Conservation (phyloP, 2,113 vertebrate genomes). For the Cottus gobio region DNA sequence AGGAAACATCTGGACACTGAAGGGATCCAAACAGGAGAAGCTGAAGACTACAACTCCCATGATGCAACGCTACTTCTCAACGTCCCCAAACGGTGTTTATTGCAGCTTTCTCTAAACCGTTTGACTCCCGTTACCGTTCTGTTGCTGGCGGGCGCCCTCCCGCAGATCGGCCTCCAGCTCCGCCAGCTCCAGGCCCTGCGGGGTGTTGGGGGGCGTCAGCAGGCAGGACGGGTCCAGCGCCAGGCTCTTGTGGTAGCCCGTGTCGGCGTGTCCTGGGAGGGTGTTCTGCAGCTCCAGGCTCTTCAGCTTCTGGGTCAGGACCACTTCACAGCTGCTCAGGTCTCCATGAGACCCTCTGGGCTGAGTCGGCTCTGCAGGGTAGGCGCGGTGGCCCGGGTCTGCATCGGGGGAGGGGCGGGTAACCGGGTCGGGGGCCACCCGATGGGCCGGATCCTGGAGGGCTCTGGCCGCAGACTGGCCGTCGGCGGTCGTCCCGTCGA, state of each 20-base stretch:
- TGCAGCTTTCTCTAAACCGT: not conserved
- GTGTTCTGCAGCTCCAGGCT: slow-evolving; percentile 80
- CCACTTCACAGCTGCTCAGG: slow-evolving; percentile 78
- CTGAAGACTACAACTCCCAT: not conserved
- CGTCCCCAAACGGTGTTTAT: no score
- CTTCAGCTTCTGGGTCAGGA: slow-evolving; percentile 82
- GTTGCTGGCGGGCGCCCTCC: slow-evolving; percentile 59
- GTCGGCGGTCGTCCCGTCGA: slow-evolving; percentile 15
- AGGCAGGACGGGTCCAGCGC: slow-evolving; percentile 85
- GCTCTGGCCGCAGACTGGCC: slow-evolving; percentile 39
- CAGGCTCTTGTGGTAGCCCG: slow-evolving; percentile 78
- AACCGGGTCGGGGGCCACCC: slow-evolving; percentile 19
- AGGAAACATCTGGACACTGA: no score
- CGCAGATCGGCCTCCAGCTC: slow-evolving; percentile 74
- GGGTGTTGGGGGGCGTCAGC: slow-evolving; percentile 85
- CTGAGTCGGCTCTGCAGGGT: slow-evolving; percentile 33
- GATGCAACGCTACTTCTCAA: not conserved
- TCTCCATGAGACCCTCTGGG: slow-evolving; percentile 44
- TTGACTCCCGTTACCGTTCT: slow-evolving; percentile 62
- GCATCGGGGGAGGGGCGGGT: slow-evolving; percentile 15
- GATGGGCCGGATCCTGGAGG: not conserved
- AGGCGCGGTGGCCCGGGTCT: not conserved
- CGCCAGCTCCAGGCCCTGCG: slow-evolving; percentile 78
- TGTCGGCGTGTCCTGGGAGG: slow-evolving; percentile 70
- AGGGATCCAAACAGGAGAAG: no score